Evolutionary conservation across 2,113 vertebrate genomes (phyloP).

Genomic region (Laticauda laticaudata): DNA sequence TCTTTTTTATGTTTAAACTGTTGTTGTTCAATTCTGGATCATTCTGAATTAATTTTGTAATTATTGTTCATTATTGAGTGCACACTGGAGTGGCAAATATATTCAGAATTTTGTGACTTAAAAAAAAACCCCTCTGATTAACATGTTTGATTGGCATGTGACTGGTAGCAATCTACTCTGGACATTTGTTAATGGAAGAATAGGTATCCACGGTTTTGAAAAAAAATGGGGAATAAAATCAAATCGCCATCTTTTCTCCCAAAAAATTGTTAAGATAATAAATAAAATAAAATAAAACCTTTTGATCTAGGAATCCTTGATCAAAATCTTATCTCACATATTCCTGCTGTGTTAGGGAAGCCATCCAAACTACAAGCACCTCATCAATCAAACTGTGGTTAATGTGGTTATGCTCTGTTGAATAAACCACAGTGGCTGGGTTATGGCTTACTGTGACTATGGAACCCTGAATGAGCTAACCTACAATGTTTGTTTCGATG

Average conservation of each 20-base stretch:
- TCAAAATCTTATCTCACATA: neutral
- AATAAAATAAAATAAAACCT: neutral
- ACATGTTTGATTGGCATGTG: conserved; percentile 47
- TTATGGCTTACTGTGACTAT: neutral
- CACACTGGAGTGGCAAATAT: conserved; percentile 58
- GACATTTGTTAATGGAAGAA: conserved; percentile 48
- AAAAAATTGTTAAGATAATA: conserved; percentile 29
- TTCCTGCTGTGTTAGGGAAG: neutral
- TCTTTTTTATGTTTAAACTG: conserved; percentile 43
- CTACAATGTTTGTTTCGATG: neutral
- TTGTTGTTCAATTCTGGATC: conserved; percentile 43
- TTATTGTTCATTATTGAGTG: conserved; percentile 66
- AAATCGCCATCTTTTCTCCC: conserved; percentile 5
- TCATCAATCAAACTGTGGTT: neutral
- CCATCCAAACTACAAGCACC: neutral
- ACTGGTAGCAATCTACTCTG: conserved; percentile 57
- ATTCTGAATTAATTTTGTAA: conserved; percentile 52
- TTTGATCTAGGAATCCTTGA: neutral
- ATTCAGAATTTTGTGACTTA: conserved; percentile 48
- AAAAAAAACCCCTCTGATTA: conserved; percentile 12
- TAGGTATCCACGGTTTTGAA: conserved; percentile 45
- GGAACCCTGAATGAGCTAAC: neutral
- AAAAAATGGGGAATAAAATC: conserved; percentile 28
- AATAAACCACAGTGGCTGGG: neutral
- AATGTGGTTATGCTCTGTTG: neutral